These are phyloP conservation scores for Murina feae DNA, from an alignment of 2,113 vertebrate genomes.

Conservation along the genomic window DNA sequence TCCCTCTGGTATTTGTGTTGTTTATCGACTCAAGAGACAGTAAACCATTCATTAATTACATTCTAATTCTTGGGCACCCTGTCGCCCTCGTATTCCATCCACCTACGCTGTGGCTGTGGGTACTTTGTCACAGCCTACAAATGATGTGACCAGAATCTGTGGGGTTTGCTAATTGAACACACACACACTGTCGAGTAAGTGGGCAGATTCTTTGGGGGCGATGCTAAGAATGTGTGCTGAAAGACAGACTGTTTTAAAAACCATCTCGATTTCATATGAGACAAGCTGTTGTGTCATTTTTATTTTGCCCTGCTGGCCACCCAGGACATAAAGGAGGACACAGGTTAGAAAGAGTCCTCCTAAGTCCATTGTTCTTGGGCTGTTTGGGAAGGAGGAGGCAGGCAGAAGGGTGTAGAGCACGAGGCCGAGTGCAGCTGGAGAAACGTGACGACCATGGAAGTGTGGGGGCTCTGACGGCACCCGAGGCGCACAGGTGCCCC, in stretches of 20 bases:
- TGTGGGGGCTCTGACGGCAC: too few relatives aligned
- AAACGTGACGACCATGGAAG: neutral
- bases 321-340: neutral
- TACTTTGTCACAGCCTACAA: neutral
- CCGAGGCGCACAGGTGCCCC: neutral
- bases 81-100: neutral
- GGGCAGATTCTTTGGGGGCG: neutral
- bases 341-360: neutral
- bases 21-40: neutral
- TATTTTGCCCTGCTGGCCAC: neutral
- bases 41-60: neutral
- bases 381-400: neutral
- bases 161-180: neutral
- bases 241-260: neutral
- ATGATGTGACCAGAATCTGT: neutral
- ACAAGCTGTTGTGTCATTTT: neutral
- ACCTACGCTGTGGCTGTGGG: neutral
- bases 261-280: neutral
- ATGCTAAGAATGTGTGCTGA: neutral
- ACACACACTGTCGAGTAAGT: neutral
- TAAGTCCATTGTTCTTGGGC: neutral
- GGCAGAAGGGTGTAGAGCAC: neutral
- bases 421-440: accelerated
- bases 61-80: neutral
- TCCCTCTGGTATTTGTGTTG: neutral